phyloP scores from a whole-genome alignment of 2,888 invertebrate species.

The Brenthis daphne region DNA sequence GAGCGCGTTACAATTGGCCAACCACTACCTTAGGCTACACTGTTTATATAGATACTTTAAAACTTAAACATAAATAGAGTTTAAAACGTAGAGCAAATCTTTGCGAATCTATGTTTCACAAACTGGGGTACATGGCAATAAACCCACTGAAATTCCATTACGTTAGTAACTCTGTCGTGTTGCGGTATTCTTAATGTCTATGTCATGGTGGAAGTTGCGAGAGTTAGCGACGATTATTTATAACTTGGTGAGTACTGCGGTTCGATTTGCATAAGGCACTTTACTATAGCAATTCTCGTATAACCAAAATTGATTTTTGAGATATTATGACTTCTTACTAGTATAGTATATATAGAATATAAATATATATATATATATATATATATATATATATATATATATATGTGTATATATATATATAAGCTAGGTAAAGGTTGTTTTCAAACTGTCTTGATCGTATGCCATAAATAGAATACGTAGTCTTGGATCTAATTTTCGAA shows the following conservation, averaged over 20 bases:
- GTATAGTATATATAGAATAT: too few relatives aligned
- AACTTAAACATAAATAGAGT: background rate
- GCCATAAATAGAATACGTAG: too few relatives aligned
- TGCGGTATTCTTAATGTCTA: constrained; percentile 29
- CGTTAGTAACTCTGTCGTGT: constrained; percentile 27
- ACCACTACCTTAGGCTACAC: too few relatives aligned
- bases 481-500: too few relatives aligned
- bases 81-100: constrained; percentile 1
- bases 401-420: too few relatives aligned
- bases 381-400: too few relatives aligned
- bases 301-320: too few relatives aligned
- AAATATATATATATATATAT: too few relatives aligned
- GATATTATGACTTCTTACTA: too few relatives aligned
- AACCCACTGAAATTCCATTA: constrained; percentile 30
- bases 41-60: background rate
- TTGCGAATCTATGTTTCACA: constrained; percentile 14
- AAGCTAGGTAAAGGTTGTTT: too few relatives aligned
- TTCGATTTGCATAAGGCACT: background rate
- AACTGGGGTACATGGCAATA: constrained; percentile 25
- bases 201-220: constrained; percentile 12
- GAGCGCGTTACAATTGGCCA: too few relatives aligned
- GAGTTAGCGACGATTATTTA: constrained; percentile 8
- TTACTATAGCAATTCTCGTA: background rate
- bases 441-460: too few relatives aligned
- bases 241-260: background rate